phyloP scores from a whole-genome alignment of 2,113 vertebrate genomes.

The Equus quagga region DNA sequence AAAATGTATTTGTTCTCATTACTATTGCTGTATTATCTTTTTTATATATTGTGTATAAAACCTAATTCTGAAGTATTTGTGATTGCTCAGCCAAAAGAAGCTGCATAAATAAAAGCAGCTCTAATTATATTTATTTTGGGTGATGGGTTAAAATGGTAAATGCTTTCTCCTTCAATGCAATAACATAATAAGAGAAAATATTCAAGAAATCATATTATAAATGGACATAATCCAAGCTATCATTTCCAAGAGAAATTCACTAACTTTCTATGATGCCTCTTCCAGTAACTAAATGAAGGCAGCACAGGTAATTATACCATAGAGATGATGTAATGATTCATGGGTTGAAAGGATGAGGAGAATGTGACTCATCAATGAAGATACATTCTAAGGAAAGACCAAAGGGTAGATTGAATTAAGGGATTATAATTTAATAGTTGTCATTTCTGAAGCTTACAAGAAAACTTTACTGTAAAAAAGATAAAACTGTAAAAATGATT shows the following conservation, averaged over 20 bases:
- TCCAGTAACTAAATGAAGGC: slow-evolving; percentile 74
- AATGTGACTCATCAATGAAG: slow-evolving; percentile 75
- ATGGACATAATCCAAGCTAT: slow-evolving; percentile 49
- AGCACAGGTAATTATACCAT: slow-evolving; percentile 57
- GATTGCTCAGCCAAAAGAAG: background rate
- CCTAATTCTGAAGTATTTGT: slow-evolving; percentile 16
- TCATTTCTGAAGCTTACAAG: slow-evolving; percentile 66
- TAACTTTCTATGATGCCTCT: slow-evolving; percentile 62
- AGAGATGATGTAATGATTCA: slow-evolving; percentile 75
- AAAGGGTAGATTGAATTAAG: slow-evolving; percentile 66
- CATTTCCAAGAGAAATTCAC: slow-evolving; percentile 68
- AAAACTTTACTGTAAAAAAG: slow-evolving; percentile 57
- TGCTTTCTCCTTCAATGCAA: slow-evolving; percentile 54
- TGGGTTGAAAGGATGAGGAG: slow-evolving; percentile 59
- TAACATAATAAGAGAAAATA: slow-evolving; percentile 56
- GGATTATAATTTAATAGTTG: slow-evolving; percentile 66
- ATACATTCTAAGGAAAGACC: slow-evolving; percentile 65
- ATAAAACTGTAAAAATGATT: background rate
- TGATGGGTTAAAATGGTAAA: slow-evolving; percentile 6
- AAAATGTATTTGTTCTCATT: background rate
- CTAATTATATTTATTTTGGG: background rate
- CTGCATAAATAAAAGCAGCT: slow-evolving; percentile 14
- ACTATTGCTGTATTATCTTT: background rate
- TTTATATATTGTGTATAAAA: background rate
- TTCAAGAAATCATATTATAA: slow-evolving; percentile 62